Conservation (phyloP, 2,113 vertebrate species). For the rat (Rattus norvegicus) region GRCr8 NC_086020.1:109105001-109105500, state of each 20-base stretch:
- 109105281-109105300: not conserved
- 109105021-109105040: not conserved
- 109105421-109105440: not conserved
- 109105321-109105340: not conserved
- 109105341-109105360: not conserved
- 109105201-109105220: not conserved
- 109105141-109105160: not conserved
- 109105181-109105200: not conserved
- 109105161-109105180: not conserved
- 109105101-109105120: not conserved
- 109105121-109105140: not conserved
- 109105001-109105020: not conserved
- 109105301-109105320: not conserved
- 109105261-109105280: not conserved
- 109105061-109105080: not conserved
- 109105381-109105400: not conserved
- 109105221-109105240: too few relatives aligned
- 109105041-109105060: not conserved
- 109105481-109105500: not conserved
- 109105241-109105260: not conserved
- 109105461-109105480: not conserved
- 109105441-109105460: not conserved
- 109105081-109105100: not conserved
- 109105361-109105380: not conserved
- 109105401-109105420: not conserved